Evolutionary conservation across 2,888 invertebrate genomes (phyloP), one percentile per base, ranked within the genome.

Genomic region (Melieria crassipennis): DNA sequence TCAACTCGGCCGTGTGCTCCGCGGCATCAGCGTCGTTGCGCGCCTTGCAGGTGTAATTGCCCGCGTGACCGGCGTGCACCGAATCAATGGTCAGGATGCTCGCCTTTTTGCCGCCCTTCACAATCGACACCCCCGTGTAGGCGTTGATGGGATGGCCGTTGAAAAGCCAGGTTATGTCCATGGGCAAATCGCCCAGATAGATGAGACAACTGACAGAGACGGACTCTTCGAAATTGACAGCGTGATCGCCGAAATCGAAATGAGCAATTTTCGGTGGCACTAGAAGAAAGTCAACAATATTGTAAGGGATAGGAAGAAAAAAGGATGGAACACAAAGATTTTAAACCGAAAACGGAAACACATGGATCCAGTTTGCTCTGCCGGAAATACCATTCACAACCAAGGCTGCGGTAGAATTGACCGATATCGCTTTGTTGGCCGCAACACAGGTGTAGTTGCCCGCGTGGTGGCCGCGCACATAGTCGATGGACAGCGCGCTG

Each of bases 211-310:
- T 88, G 1, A 90, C 88, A 58, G 90, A 89, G 69, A 90, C 87
- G 66, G 92, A 89, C 84, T 93, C 92, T 77, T 90, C 90, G 79
- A 89, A 88, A 87, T 91, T 89, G 77, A 90, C 87, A 0, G 92
- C 91, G 83, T 92, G 91, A 77, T 91, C 90, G 76, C 92, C 92
- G 83, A 93, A 92, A 78, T 88, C 87, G 84, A 93, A 93, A 78
- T 91, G 92, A 78, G 91, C 90, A 82, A 93, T 92, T 88, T 91
- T 91, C 70, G 94, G 93, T 81, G 91, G 90, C 86, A 93, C 93
- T 93, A 69, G 48, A 60, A 60, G 58, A 63, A 61, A 52, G 30
- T 65, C 13, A 57, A 30, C 30, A 30, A 30, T 3, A 30, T 30
- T 30, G 30, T 30, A 30, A 30, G 30, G 30, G 30, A 30, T 30